Evolutionary conservation across 2,888 invertebrate species (phyloP), one percentile per base, ranked within the genome.

Genomic region (Schrankia costaestrigalis): DNA sequence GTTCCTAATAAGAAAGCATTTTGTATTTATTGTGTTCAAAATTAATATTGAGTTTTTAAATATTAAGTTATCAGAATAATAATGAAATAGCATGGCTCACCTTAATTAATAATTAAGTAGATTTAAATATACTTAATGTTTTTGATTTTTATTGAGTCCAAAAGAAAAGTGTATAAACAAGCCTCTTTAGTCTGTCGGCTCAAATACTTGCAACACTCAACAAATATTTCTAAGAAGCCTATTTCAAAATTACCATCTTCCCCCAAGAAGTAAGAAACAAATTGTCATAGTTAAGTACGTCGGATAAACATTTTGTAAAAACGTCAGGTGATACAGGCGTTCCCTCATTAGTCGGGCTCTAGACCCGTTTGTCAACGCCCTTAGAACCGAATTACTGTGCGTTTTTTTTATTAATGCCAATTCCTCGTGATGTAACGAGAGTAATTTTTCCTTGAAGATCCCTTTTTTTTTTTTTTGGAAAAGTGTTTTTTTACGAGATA

Each of bases 321-420:
- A 67, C 57, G 66, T 50, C 78, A 79, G 80, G 80, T 81, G 79
- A 75, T 70, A 65, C 76, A 68, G 48, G 67, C 47, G 51, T 47
- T 59, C 72, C 47, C 76, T 81, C 83, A 81, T 85, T 83, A 82
- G 76, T 58, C 42, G 64, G 53, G 48, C 68, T 66, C 62, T 64
- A 69, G 68, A 56, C 69, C 73, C 78, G 72, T 84, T 84, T 86
- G 77, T 86, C 81, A 84, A 66, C 71, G 63, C 76, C 78, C 74
- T 65, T 60, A 63, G 58, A 46, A 41, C 69, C 60, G 67, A 72
- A 75, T 72, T 73, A 75, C 72, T 52, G 56, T 55, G 44, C 58
- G 63, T 54, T 63, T 64, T 57, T 78, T 82, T 84, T 85, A 83
- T 82, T 80, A 82, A 79, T 78, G 76, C 79, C 81, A 78, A 81